phyloP scores from a whole-genome alignment of 2,113 vertebrate species.

The Bujurquina vittata region DNA sequence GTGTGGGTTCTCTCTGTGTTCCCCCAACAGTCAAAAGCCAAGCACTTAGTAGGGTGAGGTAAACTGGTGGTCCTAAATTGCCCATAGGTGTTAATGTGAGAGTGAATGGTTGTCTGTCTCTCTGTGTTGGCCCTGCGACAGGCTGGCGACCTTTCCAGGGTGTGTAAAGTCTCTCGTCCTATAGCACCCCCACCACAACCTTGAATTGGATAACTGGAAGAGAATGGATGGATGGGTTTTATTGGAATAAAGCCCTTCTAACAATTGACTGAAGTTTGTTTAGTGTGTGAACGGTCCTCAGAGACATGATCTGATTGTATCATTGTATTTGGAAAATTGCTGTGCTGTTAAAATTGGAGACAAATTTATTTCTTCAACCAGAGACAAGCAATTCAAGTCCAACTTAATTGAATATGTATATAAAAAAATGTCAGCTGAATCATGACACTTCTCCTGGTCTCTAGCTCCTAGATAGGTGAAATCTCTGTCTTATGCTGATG shows the following conservation, averaged over 20 bases:
- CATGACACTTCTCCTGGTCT: not conserved
- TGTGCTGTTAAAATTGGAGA: not conserved
- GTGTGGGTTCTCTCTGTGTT: too few species aligned
- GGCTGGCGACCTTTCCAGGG: too few species aligned
- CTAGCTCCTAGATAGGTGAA: not conserved
- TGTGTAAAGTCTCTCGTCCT: too few species aligned
- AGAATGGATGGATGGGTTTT: too few species aligned
- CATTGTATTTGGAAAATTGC: not conserved
- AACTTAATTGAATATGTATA: not conserved
- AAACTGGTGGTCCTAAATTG: too few species aligned
- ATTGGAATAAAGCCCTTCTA: not conserved
- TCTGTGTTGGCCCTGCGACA: too few species aligned
- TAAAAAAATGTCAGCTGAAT: not conserved
- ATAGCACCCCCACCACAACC: too few species aligned
- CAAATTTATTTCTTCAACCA: not conserved
- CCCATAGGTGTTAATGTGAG: too few species aligned
- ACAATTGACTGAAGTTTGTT: not conserved
- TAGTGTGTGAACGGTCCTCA: not conserved
- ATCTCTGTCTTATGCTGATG: not conserved
- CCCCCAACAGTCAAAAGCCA: too few species aligned
- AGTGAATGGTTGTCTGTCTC: too few species aligned
- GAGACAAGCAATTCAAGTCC: not conserved
- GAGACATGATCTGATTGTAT: not conserved
- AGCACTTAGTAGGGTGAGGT: too few species aligned
- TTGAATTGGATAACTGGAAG: too few species aligned